Evolutionary conservation across 1,140 invertebrate genomes (phyloP).

Genomic region (Listronotus oregonensis): DNA sequence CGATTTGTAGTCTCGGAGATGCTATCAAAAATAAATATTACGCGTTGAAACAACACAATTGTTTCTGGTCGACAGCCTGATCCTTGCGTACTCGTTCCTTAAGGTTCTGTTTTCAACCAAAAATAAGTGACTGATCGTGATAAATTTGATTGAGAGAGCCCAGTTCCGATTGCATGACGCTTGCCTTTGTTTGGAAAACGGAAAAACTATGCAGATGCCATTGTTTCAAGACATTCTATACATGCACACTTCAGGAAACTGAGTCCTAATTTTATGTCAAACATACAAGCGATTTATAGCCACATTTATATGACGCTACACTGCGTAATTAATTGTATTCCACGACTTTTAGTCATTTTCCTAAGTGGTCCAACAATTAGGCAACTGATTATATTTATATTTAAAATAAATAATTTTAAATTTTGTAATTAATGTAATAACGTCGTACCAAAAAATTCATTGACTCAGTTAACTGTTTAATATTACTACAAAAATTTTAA

Average conservation of each 20-base stretch:
- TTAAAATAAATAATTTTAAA: too few species aligned
- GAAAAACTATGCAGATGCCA: conserved; percentile 56
- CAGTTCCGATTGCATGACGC: conserved; percentile 55
- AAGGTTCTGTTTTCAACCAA: conserved; percentile 41
- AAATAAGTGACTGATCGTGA: conserved; percentile 47
- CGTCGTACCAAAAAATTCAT: too few species aligned
- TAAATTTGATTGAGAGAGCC: conserved; percentile 55
- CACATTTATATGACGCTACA: too few species aligned
- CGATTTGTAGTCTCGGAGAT: conserved; percentile 56
- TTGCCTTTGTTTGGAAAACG: conserved; percentile 48
- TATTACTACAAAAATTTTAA: too few species aligned
- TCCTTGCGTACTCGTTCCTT: conserved; percentile 37
- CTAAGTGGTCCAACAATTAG: too few species aligned
- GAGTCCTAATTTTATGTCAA: conserved; percentile 42
- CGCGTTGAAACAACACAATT: conserved; percentile 51
- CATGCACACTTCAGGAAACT: conserved; percentile 53
- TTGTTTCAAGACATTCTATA: conserved; percentile 52
- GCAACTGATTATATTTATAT: too few species aligned
- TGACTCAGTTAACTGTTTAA: too few species aligned
- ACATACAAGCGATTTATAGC: too few species aligned
- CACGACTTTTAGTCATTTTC: too few species aligned
- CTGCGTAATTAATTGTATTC: too few species aligned
- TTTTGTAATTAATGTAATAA: too few species aligned
- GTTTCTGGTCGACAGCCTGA: conserved; percentile 36
- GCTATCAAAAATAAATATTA: conserved; percentile 57